These are phyloP conservation scores for Melanostigma gelatinosum DNA, from an alignment of 2,113 vertebrate genomes.

Conservation along the genomic window DNA sequence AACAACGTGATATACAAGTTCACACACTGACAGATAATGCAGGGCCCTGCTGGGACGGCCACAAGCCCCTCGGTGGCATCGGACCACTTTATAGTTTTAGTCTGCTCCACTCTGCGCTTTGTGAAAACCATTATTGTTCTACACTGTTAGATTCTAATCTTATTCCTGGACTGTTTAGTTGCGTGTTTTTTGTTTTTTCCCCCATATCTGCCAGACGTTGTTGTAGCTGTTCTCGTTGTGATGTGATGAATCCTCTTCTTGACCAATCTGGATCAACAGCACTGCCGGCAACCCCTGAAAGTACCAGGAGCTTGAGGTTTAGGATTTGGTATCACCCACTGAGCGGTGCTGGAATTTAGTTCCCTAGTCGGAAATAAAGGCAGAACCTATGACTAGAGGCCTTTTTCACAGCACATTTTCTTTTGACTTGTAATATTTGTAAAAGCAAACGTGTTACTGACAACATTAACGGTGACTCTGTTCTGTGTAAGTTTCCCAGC, in stretches of 20 bases:
- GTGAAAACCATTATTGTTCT: neutral
- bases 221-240: neutral
- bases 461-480: constrained; percentile 3
- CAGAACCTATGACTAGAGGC: neutral
- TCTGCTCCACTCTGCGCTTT: neutral
- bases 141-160: too few species aligned
- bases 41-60: neutral
- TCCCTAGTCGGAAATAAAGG: neutral
- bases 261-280: neutral
- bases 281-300: neutral
- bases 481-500: neutral
- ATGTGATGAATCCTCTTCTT: neutral
- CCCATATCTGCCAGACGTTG: neutral
- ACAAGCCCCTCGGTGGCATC: neutral
- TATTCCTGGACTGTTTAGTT: neutral
- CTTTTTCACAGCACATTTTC: neutral
- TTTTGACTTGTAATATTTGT: neutral
- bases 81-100: neutral
- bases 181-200: neutral
- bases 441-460: constrained; percentile 4
- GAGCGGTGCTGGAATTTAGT: neutral
- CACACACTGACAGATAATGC: neutral
- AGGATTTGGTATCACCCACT: neutral
- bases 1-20: constrained; percentile 1
- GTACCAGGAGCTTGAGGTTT: neutral